Base-by-base conservation (phyloP, 2,113 vertebrate species). In the Poecilia latipinna region DNA sequence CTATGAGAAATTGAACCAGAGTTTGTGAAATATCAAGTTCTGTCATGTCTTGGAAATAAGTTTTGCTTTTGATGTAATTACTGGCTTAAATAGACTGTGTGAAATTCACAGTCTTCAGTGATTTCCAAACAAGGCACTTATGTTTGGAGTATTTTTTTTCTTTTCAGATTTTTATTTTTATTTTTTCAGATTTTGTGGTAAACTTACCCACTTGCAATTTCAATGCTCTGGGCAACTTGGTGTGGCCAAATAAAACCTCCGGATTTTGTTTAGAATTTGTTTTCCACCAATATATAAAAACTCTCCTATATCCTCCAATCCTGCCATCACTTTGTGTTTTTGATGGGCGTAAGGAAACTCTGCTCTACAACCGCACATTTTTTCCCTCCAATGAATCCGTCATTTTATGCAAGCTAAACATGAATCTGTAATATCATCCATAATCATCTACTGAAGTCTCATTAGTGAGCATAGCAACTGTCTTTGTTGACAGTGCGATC, bases 401-500 rank as follows among this genome's bases (percentile, higher is more conserved):
- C 70, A 66, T 66, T 73, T 78, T 48, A 77, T 80, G 72, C 82
- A 84, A 86, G 79, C 82, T 62, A 65, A 86, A 85, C 78, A 62
- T 57, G 48, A 64, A 63, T 84, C 62, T 74, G 63, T 70, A 64
- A 72, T 33, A 82, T 69, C 74, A 77, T 64, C 79, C 75, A 54
- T 85, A 86, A 87, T 82, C 84, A 71, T 82, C 65, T 65, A 29
- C 71, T 82, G 24, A 3, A 70, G 61, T 70, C 77, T 33, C 67
- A 70, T 88, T 82, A 67, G 80, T 82, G 75, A 39, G 74, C 82
- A 61, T 70, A 66, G 44, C 79, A 78, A 62, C 83, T 70, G 70
- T 83, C 72, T 75, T 44, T 77, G 88, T 61, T 83, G 82, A 89
- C 85, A 89, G 81, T 82, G 78, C 70, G 85, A 88, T 89, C 88